phyloP scores from a whole-genome alignment of 2,888 invertebrate species.

The Diarsia dahlii region DNA sequence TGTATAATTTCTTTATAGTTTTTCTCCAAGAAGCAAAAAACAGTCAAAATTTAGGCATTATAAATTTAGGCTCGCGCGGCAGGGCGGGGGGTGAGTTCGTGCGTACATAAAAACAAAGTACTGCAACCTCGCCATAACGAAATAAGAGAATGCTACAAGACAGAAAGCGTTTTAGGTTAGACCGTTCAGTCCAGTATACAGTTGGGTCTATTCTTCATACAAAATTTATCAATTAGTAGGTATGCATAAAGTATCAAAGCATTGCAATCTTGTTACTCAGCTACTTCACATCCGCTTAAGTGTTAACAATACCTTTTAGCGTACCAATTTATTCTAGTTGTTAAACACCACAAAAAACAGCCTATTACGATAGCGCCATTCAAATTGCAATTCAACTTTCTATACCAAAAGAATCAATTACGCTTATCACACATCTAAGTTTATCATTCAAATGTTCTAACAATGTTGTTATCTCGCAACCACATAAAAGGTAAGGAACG shows the following conservation, averaged over 20 bases:
- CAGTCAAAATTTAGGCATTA: too few species aligned
- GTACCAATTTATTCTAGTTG: constrained; percentile 46
- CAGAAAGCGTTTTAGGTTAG: neutral
- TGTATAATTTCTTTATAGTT: too few species aligned
- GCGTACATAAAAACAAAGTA: too few species aligned
- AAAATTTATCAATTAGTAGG: constrained; percentile 18
- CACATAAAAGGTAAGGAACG: constrained; percentile 66
- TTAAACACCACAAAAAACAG: constrained; percentile 39
- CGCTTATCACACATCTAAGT: constrained; percentile 54
- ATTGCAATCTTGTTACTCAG: constrained; percentile 37
- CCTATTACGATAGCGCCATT: constrained; percentile 30
- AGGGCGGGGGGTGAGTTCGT: too few species aligned
- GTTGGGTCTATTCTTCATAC: neutral
- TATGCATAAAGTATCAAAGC: constrained; percentile 25
- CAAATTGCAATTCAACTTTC: constrained; percentile 47
- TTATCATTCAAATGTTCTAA: constrained; percentile 45
- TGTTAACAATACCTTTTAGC: constrained; percentile 52
- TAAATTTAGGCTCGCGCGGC: too few species aligned
- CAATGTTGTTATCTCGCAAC: constrained; percentile 48
- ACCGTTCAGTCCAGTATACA: neutral
- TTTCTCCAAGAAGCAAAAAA: too few species aligned
- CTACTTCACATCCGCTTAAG: constrained; percentile 39
- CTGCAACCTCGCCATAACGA: too few species aligned
- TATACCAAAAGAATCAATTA: constrained; percentile 59
- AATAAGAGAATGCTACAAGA: too few species aligned